These are phyloP conservation scores for Brachionus sp. DNA, from an alignment of 1,140 invertebrate genomes.

Conservation along the genomic window DNA sequence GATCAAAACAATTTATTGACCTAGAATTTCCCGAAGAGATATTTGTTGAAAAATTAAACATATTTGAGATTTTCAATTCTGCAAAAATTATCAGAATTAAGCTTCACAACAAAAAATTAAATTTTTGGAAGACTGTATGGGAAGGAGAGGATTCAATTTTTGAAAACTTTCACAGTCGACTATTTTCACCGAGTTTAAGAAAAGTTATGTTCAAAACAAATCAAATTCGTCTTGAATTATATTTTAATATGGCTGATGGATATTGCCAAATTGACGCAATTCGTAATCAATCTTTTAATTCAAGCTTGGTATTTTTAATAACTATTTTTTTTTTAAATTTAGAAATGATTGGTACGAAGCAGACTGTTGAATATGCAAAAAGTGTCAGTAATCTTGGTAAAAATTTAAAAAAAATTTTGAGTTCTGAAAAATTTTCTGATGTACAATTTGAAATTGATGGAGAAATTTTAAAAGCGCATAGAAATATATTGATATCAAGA, in stretches of 20 bases:
- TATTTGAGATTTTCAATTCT: slow-evolving; percentile 46
- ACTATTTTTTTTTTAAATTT: neutral
- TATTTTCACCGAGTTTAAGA: slow-evolving; percentile 18
- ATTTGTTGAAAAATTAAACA: slow-evolving; percentile 26
- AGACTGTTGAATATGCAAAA: neutral
- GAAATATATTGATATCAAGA: slow-evolving; percentile 36
- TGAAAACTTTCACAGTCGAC: neutral
- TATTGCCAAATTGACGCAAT: slow-evolving; percentile 46
- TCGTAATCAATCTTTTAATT: neutral
- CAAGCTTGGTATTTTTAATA: neutral
- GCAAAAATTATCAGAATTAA: slow-evolving; percentile 11
- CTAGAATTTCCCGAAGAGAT: slow-evolving; percentile 44
- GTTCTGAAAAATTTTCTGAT: slow-evolving; percentile 7
- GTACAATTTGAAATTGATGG: slow-evolving; percentile 29
- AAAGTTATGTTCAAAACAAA: slow-evolving; percentile 27
- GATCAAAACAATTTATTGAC: slow-evolving; percentile 46
- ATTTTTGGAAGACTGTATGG: slow-evolving; percentile 42
- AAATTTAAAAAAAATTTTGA: neutral
- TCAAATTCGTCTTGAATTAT: slow-evolving; percentile 43
- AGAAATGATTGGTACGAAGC: slow-evolving; percentile 17
- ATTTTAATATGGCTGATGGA: slow-evolving; percentile 18
- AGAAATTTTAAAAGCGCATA: slow-evolving; percentile 20
- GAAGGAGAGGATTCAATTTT: neutral
- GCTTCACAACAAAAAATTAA: neutral
- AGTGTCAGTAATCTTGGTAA: neutral